A percentile compares a stretch with the other conserved stretches of the same genome.
These are phyloP conservation scores for Galeopsomyia nigrocyanea DNA, from an alignment of 2,888 invertebrate species.

Conservation along the genomic window DNA sequence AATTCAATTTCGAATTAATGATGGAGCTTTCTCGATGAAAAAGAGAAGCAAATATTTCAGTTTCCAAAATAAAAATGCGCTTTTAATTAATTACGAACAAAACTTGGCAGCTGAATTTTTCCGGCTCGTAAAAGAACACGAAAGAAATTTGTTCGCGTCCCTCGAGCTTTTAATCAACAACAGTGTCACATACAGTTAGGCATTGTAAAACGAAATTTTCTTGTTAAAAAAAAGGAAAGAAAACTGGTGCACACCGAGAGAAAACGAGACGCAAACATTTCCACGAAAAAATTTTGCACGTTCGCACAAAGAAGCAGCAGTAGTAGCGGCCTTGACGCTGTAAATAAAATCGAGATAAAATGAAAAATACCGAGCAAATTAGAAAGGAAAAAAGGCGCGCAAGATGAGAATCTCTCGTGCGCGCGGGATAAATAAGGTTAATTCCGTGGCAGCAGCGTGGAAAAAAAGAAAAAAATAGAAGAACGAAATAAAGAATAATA, in stretches of 20 bases:
- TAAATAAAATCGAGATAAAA: slow-evolving; percentile 1
- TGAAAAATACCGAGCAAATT: background rate
- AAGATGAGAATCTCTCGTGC: background rate
- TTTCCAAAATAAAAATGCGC: too few species aligned
- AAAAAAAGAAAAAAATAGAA: background rate
- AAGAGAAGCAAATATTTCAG: too few species aligned
- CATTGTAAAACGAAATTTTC: background rate
- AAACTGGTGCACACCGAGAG: background rate
- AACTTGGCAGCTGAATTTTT: too few species aligned
- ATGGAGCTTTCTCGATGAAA: too few species aligned
- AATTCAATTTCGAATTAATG: too few species aligned
- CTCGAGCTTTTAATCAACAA: too few species aligned
- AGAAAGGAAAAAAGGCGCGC: slow-evolving; percentile 4
- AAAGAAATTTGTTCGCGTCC: too few species aligned
- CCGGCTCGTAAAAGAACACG: too few species aligned
- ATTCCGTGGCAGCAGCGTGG: background rate
- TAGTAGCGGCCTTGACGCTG: too few species aligned
- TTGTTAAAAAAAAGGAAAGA: background rate
- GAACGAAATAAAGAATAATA: slow-evolving; percentile 29
- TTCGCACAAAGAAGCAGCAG: too few species aligned
- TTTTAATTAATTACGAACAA: too few species aligned
- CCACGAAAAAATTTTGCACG: background rate
- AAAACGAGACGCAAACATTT: background rate
- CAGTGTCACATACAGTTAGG: too few species aligned
- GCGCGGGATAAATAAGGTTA: slow-evolving; percentile 18